Conservation (phyloP, 2,113 vertebrate genomes). For the Strigops habroptila region DNA sequence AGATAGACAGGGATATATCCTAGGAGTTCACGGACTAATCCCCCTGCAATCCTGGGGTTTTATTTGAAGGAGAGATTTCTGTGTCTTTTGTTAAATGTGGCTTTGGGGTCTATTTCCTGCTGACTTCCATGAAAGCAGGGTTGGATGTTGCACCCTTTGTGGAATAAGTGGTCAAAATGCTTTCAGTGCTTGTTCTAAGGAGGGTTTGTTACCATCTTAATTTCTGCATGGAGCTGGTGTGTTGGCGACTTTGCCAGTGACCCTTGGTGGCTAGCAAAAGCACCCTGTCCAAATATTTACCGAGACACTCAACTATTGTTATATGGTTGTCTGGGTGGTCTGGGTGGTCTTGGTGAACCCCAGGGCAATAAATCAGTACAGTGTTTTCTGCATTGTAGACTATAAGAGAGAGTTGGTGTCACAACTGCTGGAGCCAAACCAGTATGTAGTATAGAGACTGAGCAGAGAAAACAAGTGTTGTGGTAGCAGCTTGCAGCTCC, state of each 20-base stretch:
- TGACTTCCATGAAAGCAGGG: background rate
- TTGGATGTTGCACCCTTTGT: background rate
- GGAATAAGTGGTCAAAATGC: background rate
- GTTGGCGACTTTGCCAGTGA: background rate
- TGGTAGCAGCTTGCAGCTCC: background rate
- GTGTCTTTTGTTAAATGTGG: background rate
- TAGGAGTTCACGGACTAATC: background rate
- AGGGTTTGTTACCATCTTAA: background rate
- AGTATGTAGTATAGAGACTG: background rate
- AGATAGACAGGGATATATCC: background rate
- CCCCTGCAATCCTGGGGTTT: background rate
- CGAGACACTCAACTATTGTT: background rate
- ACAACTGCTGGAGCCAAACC: conserved; percentile 29
- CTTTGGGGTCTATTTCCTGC: background rate
- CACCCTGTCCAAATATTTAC: background rate
- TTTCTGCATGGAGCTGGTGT: background rate
- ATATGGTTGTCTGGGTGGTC: background rate
- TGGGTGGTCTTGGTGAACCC: background rate
- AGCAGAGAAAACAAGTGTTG: conserved; percentile 52
- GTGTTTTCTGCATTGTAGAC: background rate
- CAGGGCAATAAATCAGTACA: background rate
- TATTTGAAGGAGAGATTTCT: background rate
- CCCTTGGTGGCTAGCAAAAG: background rate
- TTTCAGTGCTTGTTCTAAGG: background rate
- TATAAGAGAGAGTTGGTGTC: background rate